These are phyloP conservation scores for Gadopsis marmoratus DNA, from an alignment of 2,797 vertebrate genomes.

Conservation along the genomic window DNA sequence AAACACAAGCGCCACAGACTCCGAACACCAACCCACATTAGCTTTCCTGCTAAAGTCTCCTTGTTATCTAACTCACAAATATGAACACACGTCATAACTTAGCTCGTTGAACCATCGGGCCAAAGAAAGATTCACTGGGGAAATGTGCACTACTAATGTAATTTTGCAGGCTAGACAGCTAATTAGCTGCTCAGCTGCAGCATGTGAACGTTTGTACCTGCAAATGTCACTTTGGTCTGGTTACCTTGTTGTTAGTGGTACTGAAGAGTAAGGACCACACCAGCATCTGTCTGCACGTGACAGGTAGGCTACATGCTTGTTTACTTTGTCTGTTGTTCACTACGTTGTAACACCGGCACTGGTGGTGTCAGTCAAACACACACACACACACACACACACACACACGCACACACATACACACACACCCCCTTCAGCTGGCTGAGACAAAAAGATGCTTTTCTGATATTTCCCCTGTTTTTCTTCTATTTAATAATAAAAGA, in stretches of 20 bases:
- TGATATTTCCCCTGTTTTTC: neutral
- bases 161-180: neutral
- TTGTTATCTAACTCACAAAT: neutral
- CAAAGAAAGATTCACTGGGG: neutral
- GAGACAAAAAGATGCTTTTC: neutral
- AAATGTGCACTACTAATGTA: neutral
- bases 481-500: neutral
- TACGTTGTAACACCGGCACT: too few species aligned
- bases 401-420: too few species aligned
- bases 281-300: neutral
- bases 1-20: neutral
- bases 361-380: too few species aligned
- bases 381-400: too few species aligned
- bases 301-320: neutral
- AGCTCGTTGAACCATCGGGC: neutral
- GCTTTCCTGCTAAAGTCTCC: neutral
- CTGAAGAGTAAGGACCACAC: too few species aligned
- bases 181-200: conserved; percentile 14
- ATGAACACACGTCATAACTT: neutral
- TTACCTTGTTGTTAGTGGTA: neutral
- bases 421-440: neutral
- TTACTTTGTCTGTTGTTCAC: too few species aligned
- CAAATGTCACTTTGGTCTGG: neutral
- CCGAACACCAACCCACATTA: neutral
- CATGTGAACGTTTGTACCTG: neutral